Percentiles rank a stretch among this genome's conserved stretches.
These are phyloP conservation scores for Pantherophis vulpinus DNA, from an alignment of 2,797 vertebrate species.

Conservation along the genomic window DNA sequence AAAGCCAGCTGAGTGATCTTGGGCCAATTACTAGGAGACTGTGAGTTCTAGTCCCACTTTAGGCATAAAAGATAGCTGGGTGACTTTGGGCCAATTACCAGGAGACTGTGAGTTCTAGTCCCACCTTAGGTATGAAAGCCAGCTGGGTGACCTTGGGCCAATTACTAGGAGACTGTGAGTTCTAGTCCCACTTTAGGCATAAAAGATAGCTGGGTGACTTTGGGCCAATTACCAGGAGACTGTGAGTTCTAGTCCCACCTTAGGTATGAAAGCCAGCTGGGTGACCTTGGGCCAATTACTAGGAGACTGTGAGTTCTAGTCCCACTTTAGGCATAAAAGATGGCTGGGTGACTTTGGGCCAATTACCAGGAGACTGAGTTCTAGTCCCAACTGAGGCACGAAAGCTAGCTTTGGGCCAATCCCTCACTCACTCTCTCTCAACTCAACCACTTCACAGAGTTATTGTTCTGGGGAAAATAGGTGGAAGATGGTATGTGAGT, in stretches of 20 bases:
- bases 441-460: too few species aligned
- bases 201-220: too few species aligned
- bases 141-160: not conserved
- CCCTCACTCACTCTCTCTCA: too few species aligned
- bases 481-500: too few species aligned
- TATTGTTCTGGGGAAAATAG: too few species aligned
- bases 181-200: too few species aligned
- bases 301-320: not conserved
- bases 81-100: not conserved
- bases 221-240: too few species aligned
- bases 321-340: too few species aligned
- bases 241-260: not conserved
- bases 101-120: not conserved
- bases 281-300: not conserved
- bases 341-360: too few species aligned
- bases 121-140: not conserved
- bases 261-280: not conserved
- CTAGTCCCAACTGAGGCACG: too few species aligned
- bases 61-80: not conserved
- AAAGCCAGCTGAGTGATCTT: not conserved
- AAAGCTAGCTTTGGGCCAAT: too few species aligned
- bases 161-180: not conserved
- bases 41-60: not conserved
- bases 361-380: too few species aligned
- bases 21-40: not conserved